phyloP scores from a whole-genome alignment of 2,797 vertebrate species.

The Todus mexicanus region DNA sequence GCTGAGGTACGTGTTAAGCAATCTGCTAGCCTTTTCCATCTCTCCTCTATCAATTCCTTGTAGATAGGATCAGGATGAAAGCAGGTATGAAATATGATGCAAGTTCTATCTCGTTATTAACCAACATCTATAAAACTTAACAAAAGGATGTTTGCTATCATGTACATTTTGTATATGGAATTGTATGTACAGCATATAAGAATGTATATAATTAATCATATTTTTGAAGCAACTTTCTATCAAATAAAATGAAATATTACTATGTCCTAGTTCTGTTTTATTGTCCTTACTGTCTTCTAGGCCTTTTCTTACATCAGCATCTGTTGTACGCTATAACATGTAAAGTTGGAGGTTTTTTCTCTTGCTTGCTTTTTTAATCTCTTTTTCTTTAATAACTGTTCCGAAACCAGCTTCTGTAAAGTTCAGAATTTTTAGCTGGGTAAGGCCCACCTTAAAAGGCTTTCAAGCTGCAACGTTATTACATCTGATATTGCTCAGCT shows the following conservation, averaged over 20 bases:
- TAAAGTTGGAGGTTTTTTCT: neutral
- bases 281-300: neutral
- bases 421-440: no score
- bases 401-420: neutral
- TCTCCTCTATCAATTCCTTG: neutral
- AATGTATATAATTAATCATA: constrained; percentile 51
- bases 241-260: constrained; percentile 52
- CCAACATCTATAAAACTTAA: neutral
- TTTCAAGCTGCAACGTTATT: no score
- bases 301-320: neutral
- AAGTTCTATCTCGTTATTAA: neutral
- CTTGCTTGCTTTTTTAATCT: neutral
- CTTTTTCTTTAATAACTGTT: neutral
- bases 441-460: no score
- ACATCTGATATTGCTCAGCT: neutral
- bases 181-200: constrained; percentile 42
- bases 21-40: neutral
- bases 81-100: neutral
- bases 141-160: neutral
- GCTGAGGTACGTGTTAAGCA: neutral
- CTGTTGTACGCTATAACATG: neutral
- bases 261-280: neutral
- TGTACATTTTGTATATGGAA: constrained; percentile 49
- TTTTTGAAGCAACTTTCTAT: constrained; percentile 60
- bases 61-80: neutral